Percentiles rank a stretch among this genome's conserved stretches.
phyloP scores from a whole-genome alignment of 2,113 vertebrate species.

The Diadophis punctatus region DNA sequence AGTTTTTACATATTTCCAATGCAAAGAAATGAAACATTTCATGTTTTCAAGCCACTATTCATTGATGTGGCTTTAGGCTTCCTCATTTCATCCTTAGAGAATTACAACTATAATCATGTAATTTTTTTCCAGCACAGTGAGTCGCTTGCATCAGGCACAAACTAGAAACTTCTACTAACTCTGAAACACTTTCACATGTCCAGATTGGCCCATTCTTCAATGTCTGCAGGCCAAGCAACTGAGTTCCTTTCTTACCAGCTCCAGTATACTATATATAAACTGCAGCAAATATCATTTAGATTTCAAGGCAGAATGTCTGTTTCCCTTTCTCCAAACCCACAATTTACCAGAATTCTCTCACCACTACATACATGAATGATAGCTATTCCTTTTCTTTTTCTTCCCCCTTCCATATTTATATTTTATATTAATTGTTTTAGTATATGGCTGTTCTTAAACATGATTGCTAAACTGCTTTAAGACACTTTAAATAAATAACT shows the following conservation, averaged over 20 bases:
- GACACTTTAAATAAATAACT: not conserved
- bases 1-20: not conserved
- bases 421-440: not conserved
- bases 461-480: not conserved
- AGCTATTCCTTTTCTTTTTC: not conserved
- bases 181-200: not conserved
- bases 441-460: not conserved
- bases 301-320: not conserved
- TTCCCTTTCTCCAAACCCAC: not conserved
- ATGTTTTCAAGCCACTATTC: not conserved
- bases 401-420: not conserved
- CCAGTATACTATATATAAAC: not conserved
- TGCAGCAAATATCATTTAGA: not conserved
- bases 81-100: not conserved
- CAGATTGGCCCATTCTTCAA: not conserved
- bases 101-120: not conserved
- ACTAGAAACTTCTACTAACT: not conserved
- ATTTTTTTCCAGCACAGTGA: not conserved
- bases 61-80: not conserved
- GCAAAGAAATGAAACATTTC: not conserved
- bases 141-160: not conserved
- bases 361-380: not conserved
- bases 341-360: not conserved
- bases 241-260: not conserved
- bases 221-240: not conserved